Evolutionary conservation across 1,140 invertebrate species (phyloP).

Genomic region (Ostrea edulis): DNA sequence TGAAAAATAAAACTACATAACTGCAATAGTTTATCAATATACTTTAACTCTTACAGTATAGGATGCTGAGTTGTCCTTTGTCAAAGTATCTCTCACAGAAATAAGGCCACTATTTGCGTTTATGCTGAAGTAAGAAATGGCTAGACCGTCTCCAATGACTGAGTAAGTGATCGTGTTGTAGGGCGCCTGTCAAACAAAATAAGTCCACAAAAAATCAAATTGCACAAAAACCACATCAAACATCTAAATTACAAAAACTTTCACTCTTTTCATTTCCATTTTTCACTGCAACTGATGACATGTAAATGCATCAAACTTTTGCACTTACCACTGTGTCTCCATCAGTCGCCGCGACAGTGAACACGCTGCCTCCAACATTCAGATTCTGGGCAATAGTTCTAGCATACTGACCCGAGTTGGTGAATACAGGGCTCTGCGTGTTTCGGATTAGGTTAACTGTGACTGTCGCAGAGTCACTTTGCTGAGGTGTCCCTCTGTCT

Average conservation of each 20-base stretch:
- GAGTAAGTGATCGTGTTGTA: slow-evolving; percentile 53
- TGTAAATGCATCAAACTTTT: not conserved
- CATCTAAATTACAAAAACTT: not conserved
- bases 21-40: not conserved
- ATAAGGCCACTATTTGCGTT: slow-evolving; percentile 91
- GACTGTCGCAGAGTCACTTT: slow-evolving; percentile 92
- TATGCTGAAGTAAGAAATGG: slow-evolving; percentile 84
- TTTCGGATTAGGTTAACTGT: slow-evolving; percentile 80
- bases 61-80: slow-evolving; percentile 6
- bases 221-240: not conserved
- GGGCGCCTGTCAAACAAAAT: slow-evolving; percentile 34
- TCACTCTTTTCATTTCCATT: not conserved
- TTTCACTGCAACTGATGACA: not conserved
- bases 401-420: not conserved
- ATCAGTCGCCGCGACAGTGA: slow-evolving; percentile 60
- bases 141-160: slow-evolving; percentile 61
- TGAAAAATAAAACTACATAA: not conserved
- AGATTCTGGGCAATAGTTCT: slow-evolving; percentile 54
- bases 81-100: slow-evolving; percentile 81
- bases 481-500: slow-evolving; percentile 92
- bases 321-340: slow-evolving; percentile 53
- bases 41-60: slow-evolving; percentile 50
- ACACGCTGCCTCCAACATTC: slow-evolving; percentile 38
- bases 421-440: slow-evolving; percentile 57
- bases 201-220: not conserved